phyloP scores from a whole-genome alignment of 2,888 invertebrate species.

The Drosophila kuntzei region DNA sequence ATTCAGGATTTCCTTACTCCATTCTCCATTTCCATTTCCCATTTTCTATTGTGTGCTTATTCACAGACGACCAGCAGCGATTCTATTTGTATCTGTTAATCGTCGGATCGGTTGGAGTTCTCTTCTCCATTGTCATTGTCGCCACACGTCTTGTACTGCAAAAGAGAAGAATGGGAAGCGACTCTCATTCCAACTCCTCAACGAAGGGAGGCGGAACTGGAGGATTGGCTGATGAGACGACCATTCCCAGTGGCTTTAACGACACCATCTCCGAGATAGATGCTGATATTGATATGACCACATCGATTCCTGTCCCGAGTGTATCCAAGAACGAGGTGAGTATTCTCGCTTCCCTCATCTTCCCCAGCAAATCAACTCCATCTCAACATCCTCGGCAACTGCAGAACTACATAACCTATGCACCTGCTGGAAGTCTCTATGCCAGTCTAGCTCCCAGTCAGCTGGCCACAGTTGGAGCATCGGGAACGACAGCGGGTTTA shows the following conservation, averaged over 20 bases:
- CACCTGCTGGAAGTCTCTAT: conserved; percentile 83
- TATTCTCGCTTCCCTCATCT: conserved; percentile 6
- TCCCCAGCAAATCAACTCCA: conserved; percentile 1
- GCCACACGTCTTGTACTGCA: conserved; percentile 90
- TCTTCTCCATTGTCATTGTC: conserved; percentile 90
- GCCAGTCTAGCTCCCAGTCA: conserved; percentile 80
- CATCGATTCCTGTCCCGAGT: conserved; percentile 87
- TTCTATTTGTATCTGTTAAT: conserved; percentile 94
- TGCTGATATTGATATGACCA: conserved; percentile 89
- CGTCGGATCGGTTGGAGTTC: conserved; percentile 89
- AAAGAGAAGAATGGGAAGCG: conserved; percentile 87
- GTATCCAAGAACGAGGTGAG: conserved; percentile 85
- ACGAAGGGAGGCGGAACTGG: conserved; percentile 85
- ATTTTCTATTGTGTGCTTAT: not conserved
- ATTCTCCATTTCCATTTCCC: not conserved
- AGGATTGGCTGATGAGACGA: conserved; percentile 87
- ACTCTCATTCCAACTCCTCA: conserved; percentile 86
- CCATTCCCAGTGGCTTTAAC: conserved; percentile 92
- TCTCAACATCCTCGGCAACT: conserved; percentile 6
- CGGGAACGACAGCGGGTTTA: conserved; percentile 42
- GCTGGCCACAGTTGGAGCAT: conserved; percentile 53
- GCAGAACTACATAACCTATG: conserved; percentile 84
- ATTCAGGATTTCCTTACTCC: conserved; percentile 1
- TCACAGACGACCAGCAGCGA: conserved; percentile 85
- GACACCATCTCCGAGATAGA: conserved; percentile 95